Evolutionary conservation across 2,113 vertebrate species (phyloP).

Genomic region (Aramus guarauna): DNA sequence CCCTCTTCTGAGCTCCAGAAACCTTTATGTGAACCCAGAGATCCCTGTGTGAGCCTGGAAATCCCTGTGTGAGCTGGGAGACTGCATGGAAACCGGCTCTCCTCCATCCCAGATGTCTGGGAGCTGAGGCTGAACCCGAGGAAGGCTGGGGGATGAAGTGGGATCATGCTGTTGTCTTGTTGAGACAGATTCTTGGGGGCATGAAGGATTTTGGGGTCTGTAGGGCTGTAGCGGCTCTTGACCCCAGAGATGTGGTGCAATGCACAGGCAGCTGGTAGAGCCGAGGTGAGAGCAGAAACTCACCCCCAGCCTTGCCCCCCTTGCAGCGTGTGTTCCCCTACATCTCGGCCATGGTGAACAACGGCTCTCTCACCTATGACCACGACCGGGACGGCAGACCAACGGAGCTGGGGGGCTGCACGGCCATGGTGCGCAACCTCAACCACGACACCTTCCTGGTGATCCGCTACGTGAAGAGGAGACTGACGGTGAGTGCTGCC

Average conservation of each 20-base stretch:
- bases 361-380: conserved; percentile 89
- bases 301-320: neutral
- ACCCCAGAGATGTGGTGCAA: rapidly evolving
- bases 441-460: conserved; percentile 96
- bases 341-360: conserved; percentile 93
- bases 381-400: conserved; percentile 90
- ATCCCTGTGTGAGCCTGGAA: neutral
- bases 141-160: neutral
- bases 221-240: neutral
- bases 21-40: too few species aligned
- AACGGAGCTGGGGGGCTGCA: conserved; percentile 92
- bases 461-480: conserved; percentile 90
- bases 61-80: neutral
- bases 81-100: neutral
- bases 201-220: neutral
- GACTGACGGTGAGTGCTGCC: conserved; percentile 84
- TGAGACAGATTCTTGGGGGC: neutral
- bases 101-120: rapidly evolving
- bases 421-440: conserved; percentile 91
- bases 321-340: conserved; percentile 90
- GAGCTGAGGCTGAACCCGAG: neutral
- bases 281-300: neutral
- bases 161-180: rapidly evolving
- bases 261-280: rapidly evolving
- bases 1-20: neutral